Conservation (phyloP, 2,797 vertebrate species). For the Oreortyx pictus region DNA sequence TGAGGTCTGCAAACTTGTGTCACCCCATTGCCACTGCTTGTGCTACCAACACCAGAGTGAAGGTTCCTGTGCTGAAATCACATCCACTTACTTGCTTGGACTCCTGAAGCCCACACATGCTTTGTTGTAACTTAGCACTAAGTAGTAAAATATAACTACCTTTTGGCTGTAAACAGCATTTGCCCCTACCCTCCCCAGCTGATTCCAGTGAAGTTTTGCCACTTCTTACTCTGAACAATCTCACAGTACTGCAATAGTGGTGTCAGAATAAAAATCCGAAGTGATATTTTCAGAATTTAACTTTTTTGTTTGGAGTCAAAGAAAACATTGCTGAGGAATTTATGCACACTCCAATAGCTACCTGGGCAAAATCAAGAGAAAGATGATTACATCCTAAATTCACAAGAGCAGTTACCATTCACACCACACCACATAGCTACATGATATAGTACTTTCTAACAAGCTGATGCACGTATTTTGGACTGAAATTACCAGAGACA, state of each 20-base stretch:
- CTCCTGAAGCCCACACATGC: not conserved
- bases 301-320: not conserved
- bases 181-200: fast-evolving
- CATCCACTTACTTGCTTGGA: not conserved
- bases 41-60: not conserved
- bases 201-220: not conserved
- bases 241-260: not conserved
- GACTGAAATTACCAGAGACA: not conserved
- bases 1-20: not conserved
- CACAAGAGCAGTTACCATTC: not conserved
- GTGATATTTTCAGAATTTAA: not conserved
- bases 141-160: not conserved
- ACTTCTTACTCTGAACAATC: not conserved
- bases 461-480: not conserved
- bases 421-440: not conserved
- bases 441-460: not conserved
- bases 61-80: not conserved
- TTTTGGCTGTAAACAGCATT: not conserved
- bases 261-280: not conserved
- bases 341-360: not conserved
- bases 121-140: not conserved
- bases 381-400: not conserved
- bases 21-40: not conserved
- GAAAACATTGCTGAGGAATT: not conserved
- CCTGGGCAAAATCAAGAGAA: not conserved